Evolutionary conservation across 1,140 invertebrate genomes (phyloP).

Genomic region (Trinorchestia longiramus): DNA sequence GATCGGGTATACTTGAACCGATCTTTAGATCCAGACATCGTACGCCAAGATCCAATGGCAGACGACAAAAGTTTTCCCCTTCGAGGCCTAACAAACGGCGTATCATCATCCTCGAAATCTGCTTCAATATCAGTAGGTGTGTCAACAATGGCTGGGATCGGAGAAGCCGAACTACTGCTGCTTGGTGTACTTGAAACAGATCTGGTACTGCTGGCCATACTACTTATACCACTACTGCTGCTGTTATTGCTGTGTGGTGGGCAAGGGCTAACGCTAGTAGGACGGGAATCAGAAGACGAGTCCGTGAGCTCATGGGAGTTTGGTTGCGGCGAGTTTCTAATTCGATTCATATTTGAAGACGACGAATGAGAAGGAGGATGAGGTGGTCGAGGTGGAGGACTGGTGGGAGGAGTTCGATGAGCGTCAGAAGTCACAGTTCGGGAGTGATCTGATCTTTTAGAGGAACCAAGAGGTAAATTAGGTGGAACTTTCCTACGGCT

Average conservation of each 20-base stretch:
- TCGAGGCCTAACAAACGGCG: constrained; percentile 61
- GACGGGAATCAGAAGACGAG: constrained; percentile 48
- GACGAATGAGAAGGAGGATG: constrained; percentile 59
- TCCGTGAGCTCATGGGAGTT: constrained; percentile 38
- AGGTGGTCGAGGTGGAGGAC: constrained; percentile 57
- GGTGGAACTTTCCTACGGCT: constrained; percentile 37
- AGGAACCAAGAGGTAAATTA: constrained; percentile 39
- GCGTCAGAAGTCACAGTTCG: constrained; percentile 19
- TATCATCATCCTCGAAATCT: constrained; percentile 62
- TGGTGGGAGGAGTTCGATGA: constrained; percentile 56
- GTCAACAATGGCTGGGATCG: constrained; percentile 57
- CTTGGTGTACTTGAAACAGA: constrained; percentile 63
- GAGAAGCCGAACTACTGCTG: constrained; percentile 63
- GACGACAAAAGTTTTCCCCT: constrained; percentile 64
- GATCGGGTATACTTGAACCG: constrained; percentile 62
- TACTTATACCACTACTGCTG: constrained; percentile 59
- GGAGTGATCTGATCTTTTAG: constrained; percentile 30
- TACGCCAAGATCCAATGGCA: constrained; percentile 65
- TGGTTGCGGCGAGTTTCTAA: constrained; percentile 58
- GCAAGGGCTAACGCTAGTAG: constrained; percentile 61
- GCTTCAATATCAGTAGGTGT: constrained; percentile 62
- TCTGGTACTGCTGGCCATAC: constrained; percentile 56
- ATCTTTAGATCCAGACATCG: constrained; percentile 61
- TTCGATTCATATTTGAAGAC: constrained; percentile 57
- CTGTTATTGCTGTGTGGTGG: constrained; percentile 56